phyloP scores from a whole-genome alignment of 1,140 invertebrate genomes.

The Drosophila parabipectinata region DNA sequence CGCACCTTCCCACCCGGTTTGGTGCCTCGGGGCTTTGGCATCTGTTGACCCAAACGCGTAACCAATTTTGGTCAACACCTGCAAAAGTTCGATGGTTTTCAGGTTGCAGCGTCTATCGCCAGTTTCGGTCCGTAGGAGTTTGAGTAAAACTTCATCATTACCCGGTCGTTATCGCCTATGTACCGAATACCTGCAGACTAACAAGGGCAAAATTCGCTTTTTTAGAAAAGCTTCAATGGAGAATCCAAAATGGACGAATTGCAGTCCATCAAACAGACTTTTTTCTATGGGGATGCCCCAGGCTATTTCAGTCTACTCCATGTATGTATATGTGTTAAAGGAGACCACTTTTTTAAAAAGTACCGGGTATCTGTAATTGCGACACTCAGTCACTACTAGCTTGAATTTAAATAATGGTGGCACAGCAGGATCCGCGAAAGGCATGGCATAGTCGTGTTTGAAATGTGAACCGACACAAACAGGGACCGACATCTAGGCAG shows the following conservation, averaged over 20 bases:
- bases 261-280: neutral
- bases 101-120: constrained; percentile 41
- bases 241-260: neutral
- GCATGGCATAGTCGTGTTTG: constrained; percentile 19
- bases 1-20: constrained; percentile 14
- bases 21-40: constrained; percentile 43
- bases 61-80: constrained; percentile 70
- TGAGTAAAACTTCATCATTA: constrained; percentile 70
- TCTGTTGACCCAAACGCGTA: constrained; percentile 78
- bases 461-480: constrained; percentile 62
- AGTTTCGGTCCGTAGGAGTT: constrained; percentile 15
- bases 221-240: neutral
- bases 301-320: neutral
- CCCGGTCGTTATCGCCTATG: constrained; percentile 78
- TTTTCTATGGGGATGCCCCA: neutral
- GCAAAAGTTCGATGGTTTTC: constrained; percentile 39
- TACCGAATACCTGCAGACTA: constrained; percentile 5
- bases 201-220: neutral
- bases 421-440: neutral
- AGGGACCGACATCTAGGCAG: constrained; percentile 27
- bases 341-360: neutral
- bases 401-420: neutral
- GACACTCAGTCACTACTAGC: neutral
- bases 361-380: neutral
- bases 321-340: neutral